Evolutionary conservation across 2,113 vertebrate species (phyloP).

Genomic region (Acrocephalus arundinaceus): DNA sequence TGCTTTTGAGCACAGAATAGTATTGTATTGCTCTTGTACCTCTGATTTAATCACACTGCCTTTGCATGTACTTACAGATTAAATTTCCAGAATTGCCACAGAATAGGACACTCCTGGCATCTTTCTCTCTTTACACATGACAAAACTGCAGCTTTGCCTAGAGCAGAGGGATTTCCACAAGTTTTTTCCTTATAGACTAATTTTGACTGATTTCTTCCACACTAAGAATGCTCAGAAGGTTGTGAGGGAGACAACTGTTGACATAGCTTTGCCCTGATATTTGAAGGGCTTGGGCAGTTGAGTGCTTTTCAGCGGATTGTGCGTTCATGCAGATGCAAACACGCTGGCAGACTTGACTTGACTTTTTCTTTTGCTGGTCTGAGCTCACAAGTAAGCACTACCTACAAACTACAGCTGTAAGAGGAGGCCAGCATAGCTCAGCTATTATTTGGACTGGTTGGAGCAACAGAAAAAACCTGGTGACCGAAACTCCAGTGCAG

Average conservation of each 20-base stretch:
- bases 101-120: background rate
- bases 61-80: background rate
- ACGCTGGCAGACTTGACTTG: background rate
- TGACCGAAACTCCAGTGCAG: background rate
- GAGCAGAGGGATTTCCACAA: background rate
- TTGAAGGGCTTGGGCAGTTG: background rate
- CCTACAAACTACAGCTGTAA: background rate
- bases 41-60: background rate
- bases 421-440: background rate
- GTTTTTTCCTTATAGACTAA: background rate
- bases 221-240: background rate
- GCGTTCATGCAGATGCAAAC: constrained; percentile 12
- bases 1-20: background rate
- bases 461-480: background rate
- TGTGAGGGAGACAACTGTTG: constrained; percentile 36
- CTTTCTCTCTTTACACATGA: background rate
- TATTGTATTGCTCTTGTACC: background rate
- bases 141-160: background rate
- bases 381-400: background rate
- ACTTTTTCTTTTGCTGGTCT: background rate
- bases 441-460: background rate
- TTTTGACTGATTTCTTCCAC: background rate
- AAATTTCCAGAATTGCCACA: background rate
- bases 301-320: background rate
- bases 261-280: constrained; percentile 34